Percentiles rank a stretch among this genome's conserved stretches.
phyloP scores from a whole-genome alignment of 1,140 invertebrate species.

The Drosophila ficusphila region DNA sequence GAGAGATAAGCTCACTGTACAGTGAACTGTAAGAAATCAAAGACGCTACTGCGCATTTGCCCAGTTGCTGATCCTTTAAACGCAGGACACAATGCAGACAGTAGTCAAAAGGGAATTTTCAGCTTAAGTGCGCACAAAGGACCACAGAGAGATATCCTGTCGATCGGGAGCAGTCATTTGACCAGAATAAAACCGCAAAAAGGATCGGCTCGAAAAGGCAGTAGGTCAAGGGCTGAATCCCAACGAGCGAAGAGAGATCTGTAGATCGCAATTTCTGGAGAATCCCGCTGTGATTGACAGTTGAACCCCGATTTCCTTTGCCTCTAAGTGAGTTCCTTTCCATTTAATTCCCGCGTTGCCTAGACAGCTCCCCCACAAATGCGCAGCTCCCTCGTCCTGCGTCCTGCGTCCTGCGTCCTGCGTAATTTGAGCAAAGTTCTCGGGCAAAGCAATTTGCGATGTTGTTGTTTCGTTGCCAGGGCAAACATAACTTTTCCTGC shows the following conservation, averaged over 20 bases:
- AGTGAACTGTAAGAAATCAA: constrained; percentile 80
- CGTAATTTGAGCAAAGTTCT: constrained; percentile 68
- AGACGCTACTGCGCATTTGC: constrained; percentile 74
- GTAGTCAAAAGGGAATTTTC: constrained; percentile 73
- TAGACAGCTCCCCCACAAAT: constrained; percentile 4
- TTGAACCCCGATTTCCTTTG: neutral
- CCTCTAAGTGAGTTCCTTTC: constrained; percentile 5
- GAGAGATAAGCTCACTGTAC: constrained; percentile 30
- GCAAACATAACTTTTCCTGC: constrained; percentile 30
- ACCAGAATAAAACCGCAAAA: constrained; percentile 81
- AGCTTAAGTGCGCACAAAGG: constrained; percentile 66
- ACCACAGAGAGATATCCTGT: constrained; percentile 42
- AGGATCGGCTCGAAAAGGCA: constrained; percentile 59
- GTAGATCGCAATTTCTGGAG: constrained; percentile 28
- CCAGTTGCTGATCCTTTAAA: constrained; percentile 64
- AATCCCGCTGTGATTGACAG: constrained; percentile 68
- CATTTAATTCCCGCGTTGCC: constrained; percentile 17
- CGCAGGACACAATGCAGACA: constrained; percentile 55
- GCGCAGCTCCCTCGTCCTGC: neutral
- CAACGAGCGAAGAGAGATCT: constrained; percentile 26
- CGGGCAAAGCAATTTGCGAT: constrained; percentile 70
- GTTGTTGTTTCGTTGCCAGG: constrained; percentile 58
- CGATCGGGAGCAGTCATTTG: constrained; percentile 75
- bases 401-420: neutral
- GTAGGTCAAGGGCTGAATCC: constrained; percentile 59